Percentiles rank a stretch among this genome's conserved stretches.
phyloP scores from a whole-genome alignment of 2,888 invertebrate species.

The Diaprepes abbreviatus region DNA sequence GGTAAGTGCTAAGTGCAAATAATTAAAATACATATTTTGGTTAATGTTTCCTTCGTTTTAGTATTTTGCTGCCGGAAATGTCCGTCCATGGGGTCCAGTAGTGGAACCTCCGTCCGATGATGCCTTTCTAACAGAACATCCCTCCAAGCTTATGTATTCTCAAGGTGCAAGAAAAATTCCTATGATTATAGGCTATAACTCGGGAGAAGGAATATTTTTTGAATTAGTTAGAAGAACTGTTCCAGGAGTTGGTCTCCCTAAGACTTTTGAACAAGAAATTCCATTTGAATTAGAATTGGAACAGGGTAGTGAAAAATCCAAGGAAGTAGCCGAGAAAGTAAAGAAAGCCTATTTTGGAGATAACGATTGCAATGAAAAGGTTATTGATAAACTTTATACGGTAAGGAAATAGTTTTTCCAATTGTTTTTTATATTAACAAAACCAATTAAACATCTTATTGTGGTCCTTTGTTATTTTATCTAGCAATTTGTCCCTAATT shows the following conservation, averaged over 20 bases:
- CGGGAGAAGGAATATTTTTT: constrained; percentile 63
- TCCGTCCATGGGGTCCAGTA: constrained; percentile 58
- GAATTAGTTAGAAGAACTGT: constrained; percentile 56
- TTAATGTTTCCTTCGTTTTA: too few species aligned
- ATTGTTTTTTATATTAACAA: too few species aligned
- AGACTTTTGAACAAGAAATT: constrained; percentile 56
- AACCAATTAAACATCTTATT: too few species aligned
- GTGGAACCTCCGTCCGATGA: constrained; percentile 55
- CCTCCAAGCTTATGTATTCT: constrained; percentile 58
- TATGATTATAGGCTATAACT: constrained; percentile 63
- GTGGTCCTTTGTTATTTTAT: too few species aligned
- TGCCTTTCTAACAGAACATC: constrained; percentile 61
- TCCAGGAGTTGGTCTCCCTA: constrained; percentile 46
- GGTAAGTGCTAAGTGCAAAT: constrained; percentile 48
- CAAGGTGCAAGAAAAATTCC: constrained; percentile 64
- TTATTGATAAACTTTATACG: constrained; percentile 63
- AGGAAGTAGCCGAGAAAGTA: constrained; percentile 64
- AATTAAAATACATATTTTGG: too few species aligned
- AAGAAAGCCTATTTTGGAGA: constrained; percentile 68
- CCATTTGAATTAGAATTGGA: constrained; percentile 56
- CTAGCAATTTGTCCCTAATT: too few species aligned
- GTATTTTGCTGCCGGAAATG: constrained; percentile 51
- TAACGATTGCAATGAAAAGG: constrained; percentile 62
- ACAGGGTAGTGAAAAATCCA: constrained; percentile 54
- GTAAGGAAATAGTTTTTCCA: too few species aligned